Evolutionary conservation across 1,140 invertebrate species (phyloP).

Genomic region (Lethrus apterus): DNA sequence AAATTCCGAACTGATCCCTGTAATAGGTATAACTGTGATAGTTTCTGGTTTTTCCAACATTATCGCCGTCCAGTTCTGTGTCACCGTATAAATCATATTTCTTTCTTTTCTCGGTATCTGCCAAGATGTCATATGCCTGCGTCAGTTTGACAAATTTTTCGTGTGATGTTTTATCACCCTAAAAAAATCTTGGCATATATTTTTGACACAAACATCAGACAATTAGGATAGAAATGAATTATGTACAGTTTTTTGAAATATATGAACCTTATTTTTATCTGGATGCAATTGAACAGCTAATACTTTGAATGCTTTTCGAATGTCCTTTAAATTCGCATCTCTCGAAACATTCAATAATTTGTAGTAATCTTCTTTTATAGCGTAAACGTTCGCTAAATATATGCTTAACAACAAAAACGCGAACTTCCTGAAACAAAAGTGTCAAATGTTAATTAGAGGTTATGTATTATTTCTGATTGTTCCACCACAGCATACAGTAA

Average conservation of each 20-base stretch:
- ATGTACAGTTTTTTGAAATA: neutral
- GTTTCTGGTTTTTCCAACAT: constrained; percentile 45
- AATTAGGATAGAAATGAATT: no score
- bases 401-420: no score
- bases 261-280: constrained; percentile 69
- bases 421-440: no score
- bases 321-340: constrained; percentile 65
- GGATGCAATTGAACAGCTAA: constrained; percentile 73
- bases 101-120: constrained; percentile 70
- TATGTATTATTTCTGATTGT: no score
- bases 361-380: constrained; percentile 48
- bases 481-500: no score
- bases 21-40: constrained; percentile 82
- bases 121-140: constrained; percentile 76
- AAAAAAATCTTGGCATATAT: constrained; percentile 20
- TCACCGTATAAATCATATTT: constrained; percentile 77
- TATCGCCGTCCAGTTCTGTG: constrained; percentile 55
- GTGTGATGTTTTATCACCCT: constrained; percentile 67
- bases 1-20: constrained; percentile 78
- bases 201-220: neutral
- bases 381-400: no score
- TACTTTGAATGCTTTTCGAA: constrained; percentile 75
- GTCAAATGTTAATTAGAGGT: no score
- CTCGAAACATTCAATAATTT: constrained; percentile 61
- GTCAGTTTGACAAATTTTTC: constrained; percentile 70